Percentiles rank a stretch among this genome's conserved stretches.
These are phyloP conservation scores for Ramphastos sulfuratus DNA, from an alignment of 2,113 vertebrate species.

Conservation along the genomic window DNA sequence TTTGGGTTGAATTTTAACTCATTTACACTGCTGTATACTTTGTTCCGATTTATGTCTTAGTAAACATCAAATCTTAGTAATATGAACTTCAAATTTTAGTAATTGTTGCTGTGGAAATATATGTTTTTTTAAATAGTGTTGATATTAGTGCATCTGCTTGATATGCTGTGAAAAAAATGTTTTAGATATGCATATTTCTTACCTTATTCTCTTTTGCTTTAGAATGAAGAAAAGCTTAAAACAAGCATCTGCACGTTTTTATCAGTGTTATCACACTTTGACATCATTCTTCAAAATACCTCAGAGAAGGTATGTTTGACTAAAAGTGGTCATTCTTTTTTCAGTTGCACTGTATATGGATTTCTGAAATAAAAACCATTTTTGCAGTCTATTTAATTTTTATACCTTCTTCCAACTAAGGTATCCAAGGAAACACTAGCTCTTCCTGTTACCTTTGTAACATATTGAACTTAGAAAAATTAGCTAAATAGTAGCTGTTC, in stretches of 20 bases:
- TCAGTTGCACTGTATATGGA: background rate
- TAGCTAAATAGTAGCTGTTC: background rate
- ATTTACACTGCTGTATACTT: background rate
- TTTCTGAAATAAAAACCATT: background rate
- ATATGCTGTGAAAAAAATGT: background rate
- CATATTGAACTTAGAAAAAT: background rate
- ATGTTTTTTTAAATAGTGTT: background rate
- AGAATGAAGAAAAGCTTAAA: slow-evolving; percentile 92
- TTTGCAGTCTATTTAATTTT: background rate
- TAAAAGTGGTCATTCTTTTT: background rate
- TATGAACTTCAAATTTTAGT: background rate
- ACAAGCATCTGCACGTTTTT: slow-evolving; percentile 92
- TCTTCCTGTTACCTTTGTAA: background rate
- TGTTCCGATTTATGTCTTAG: background rate
- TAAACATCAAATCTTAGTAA: background rate
- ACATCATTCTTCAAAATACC: slow-evolving; percentile 79
- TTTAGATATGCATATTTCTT: background rate
- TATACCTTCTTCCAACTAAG: background rate
- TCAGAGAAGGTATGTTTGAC: slow-evolving; percentile 78
- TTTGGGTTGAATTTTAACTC: background rate
- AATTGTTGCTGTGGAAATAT: background rate
- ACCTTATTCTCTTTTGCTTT: background rate
- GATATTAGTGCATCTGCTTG: background rate
- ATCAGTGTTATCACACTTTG: slow-evolving; percentile 89
- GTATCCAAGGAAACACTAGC: background rate